Evolutionary conservation across 2,797 vertebrate species (phyloP).

Genomic region (Ambastaia sidthimunki): DNA sequence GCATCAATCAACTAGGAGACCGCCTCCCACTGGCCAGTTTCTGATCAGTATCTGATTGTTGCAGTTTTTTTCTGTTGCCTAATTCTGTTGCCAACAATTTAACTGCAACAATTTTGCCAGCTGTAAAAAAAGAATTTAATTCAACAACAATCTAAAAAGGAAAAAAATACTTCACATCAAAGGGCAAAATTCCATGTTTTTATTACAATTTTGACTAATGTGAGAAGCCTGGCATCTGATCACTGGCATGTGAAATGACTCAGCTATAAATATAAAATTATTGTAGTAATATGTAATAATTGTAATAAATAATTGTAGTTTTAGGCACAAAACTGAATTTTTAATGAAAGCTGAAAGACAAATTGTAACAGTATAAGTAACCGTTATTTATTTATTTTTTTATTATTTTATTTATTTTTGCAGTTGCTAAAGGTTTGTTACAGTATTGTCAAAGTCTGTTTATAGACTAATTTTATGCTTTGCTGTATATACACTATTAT

Average conservation of each 20-base stretch:
- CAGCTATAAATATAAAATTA: constrained; percentile 61
- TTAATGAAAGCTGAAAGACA: not conserved
- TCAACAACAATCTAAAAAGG: not conserved
- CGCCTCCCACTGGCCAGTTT: not conserved
- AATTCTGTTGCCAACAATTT: not conserved
- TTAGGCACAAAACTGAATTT: constrained; percentile 5
- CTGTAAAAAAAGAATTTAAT: not conserved
- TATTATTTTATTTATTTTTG: not conserved
- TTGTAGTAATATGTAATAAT: too few species aligned
- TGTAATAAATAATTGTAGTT: too few species aligned
- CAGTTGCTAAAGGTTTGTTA: not conserved
- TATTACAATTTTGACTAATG: not conserved
- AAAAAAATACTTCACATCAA: too few species aligned
- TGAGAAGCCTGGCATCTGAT: constrained; percentile 43
- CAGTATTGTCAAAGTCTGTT: not conserved
- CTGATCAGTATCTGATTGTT: not conserved
- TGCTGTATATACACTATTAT: not conserved
- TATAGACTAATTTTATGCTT: not conserved
- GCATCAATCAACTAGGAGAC: constrained; percentile 20
- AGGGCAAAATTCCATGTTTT: not conserved
- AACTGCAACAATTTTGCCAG: not conserved
- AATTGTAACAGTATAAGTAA: not conserved
- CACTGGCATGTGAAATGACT: constrained; percentile 71
- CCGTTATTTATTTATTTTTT: too few species aligned
- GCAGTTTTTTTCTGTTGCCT: not conserved